Percentiles rank a stretch among this genome's conserved stretches.
phyloP scores from a whole-genome alignment of 2,113 vertebrate species.

The Fulmarus glacialis region DNA sequence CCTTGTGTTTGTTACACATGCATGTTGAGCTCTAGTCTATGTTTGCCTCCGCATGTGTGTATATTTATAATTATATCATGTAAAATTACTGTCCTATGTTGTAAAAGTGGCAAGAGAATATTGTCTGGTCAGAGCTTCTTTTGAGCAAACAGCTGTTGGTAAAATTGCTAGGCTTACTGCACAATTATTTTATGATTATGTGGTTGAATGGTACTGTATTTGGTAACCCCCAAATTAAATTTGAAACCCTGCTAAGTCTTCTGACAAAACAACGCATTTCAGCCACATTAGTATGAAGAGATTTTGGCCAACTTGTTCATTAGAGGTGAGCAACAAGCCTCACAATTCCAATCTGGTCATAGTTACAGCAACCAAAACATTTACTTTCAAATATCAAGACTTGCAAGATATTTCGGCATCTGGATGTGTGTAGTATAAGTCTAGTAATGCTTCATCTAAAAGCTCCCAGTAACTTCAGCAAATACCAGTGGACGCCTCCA shows the following conservation, averaged over 20 bases:
- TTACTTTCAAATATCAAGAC: not conserved
- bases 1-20: not conserved
- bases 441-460: not conserved
- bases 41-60: accelerated
- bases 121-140: not conserved
- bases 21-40: not conserved
- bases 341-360: not conserved
- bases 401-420: not conserved
- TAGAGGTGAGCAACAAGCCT: not conserved
- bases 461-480: not conserved
- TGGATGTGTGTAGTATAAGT: not conserved
- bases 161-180: not conserved
- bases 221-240: not conserved
- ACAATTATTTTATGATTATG: not conserved
- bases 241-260: not conserved
- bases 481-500: not conserved
- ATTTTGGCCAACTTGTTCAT: not conserved
- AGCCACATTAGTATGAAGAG: not conserved
- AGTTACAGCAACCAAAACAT: not conserved
- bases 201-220: not conserved
- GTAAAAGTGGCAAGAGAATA: not conserved
- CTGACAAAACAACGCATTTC: not conserved
- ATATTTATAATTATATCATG: not conserved
- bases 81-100: not conserved
- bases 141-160: not conserved